Base-by-base conservation (phyloP, 2,113 vertebrate species). In the Merops nubicus region DNA sequence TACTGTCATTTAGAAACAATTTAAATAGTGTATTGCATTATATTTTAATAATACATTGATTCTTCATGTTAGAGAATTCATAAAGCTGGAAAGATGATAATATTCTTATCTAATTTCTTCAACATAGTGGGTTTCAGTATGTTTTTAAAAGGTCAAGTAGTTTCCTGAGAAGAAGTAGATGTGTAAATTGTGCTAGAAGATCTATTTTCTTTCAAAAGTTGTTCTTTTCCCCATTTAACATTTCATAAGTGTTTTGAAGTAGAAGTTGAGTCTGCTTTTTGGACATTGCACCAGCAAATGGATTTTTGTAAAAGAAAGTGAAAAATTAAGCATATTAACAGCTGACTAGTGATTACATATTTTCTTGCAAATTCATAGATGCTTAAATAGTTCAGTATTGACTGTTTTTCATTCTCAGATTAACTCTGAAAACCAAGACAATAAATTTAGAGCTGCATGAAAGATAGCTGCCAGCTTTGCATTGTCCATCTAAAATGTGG, bases 111-210 rank as follows among this genome's bases (percentile, higher is more conserved):
- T 86, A 76, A 79, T 86, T 96, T 67, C 85, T 68, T 89, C 92
- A 94, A 62, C 26, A n/a, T 91, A 82, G 84, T 82, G 70, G 70
- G 14, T 93, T 90, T 92, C 40, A 78, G 74, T 93, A 62, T 82
- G 53, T 87, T 84, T 90, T 95, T 86, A 80, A 97, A 97, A 95
- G 88, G 68, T 97, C 89, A 96, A 93, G 91, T 92, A 64, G 25
- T 95, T 97, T 86, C 74, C 73, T 84, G 81, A 96, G 96, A 94
- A 86, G 97, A 95, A 96, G 43, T 90, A 68, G 68, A 87, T 85
- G 48, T 94, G 54, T 75, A 96, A 96, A 95, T 96, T 88, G 84
- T 93, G 69, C 78, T 80, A 93, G 79, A 28, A 70, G 75, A 91
- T 53, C 63, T 77, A n/a, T 95, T 94, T 96, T 91, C 70, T 85